Conservation (phyloP, 2,888 invertebrate genomes). For the Hyalella azteca region DNA sequence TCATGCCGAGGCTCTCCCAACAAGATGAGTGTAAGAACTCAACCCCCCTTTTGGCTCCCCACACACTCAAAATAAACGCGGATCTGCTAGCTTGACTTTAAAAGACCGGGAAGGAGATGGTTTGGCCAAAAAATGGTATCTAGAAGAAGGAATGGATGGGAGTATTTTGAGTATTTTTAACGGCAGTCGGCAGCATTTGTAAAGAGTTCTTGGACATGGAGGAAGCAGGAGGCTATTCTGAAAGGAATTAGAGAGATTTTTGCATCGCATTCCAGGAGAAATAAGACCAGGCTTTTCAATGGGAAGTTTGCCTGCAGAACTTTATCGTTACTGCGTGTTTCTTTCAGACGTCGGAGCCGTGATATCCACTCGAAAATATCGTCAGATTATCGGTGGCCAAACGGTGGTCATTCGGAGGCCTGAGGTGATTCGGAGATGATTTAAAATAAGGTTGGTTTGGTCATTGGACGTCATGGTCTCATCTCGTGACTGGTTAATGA, state of each 20-base stretch:
- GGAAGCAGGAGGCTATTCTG: slow-evolving; percentile 35
- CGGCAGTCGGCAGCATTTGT: slow-evolving; percentile 38
- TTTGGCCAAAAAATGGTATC: slow-evolving; percentile 38
- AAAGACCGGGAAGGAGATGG: slow-evolving; percentile 39
- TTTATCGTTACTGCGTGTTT: slow-evolving; percentile 29
- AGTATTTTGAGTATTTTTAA: slow-evolving; percentile 41
- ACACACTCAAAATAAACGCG: slow-evolving; percentile 33
- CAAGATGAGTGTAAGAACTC: slow-evolving; percentile 28
- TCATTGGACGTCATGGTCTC: slow-evolving; percentile 1
- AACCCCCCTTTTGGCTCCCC: background rate
- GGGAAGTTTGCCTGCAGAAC: slow-evolving; percentile 29
- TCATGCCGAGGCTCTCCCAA: slow-evolving; percentile 31
- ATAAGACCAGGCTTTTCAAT: slow-evolving; percentile 34
- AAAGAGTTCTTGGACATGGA: slow-evolving; percentile 41
- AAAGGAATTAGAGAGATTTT: slow-evolving; percentile 37
- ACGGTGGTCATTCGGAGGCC: too few relatives aligned
- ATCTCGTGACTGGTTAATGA: slow-evolving; percentile 31
- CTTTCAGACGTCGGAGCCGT: slow-evolving; percentile 15
- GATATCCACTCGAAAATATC: too few relatives aligned
- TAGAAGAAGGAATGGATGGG: slow-evolving; percentile 40
- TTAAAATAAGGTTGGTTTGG: too few relatives aligned
- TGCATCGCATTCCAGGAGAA: slow-evolving; percentile 30
- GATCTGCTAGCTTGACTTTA: slow-evolving; percentile 34
- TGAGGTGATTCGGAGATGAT: too few relatives aligned
- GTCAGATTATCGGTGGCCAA: too few relatives aligned